Evolutionary conservation across 1,140 invertebrate species (phyloP).

Genomic region (Bombus sibiricus): DNA sequence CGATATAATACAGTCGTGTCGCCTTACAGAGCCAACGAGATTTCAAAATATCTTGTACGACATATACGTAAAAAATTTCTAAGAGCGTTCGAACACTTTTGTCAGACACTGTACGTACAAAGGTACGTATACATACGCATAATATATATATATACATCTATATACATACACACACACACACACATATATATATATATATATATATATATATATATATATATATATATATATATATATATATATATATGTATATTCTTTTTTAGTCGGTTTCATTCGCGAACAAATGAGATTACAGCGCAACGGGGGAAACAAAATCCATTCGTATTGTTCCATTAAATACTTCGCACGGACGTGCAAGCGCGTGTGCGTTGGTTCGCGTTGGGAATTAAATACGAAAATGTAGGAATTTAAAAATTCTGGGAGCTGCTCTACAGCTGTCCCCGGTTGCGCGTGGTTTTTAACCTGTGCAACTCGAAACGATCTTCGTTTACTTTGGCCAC

Average conservation of each 20-base stretch:
- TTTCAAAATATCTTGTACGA: no score
- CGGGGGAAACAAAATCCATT: neutral
- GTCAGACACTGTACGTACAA: no score
- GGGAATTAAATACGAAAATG: neutral
- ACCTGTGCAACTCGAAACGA: neutral
- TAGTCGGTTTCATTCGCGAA: neutral
- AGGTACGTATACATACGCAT: no score
- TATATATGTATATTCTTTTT: neutral
- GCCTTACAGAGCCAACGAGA: no score
- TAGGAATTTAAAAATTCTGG: neutral
- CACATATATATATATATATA: no score
- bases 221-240: no score
- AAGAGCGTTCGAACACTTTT: no score
- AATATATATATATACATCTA: no score
- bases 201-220: no score
- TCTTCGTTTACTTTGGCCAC: neutral
- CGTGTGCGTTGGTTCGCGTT: neutral
- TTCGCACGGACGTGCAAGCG: neutral
- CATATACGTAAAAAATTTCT: no score
- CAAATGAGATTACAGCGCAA: neutral
- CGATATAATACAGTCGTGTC: no score
- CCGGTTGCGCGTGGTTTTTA: neutral
- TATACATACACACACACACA: no score
- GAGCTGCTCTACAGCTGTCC: neutral
- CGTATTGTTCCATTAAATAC: neutral